phyloP scores from a whole-genome alignment of 1,140 invertebrate species.

The Drosophila trapezifrons region DNA sequence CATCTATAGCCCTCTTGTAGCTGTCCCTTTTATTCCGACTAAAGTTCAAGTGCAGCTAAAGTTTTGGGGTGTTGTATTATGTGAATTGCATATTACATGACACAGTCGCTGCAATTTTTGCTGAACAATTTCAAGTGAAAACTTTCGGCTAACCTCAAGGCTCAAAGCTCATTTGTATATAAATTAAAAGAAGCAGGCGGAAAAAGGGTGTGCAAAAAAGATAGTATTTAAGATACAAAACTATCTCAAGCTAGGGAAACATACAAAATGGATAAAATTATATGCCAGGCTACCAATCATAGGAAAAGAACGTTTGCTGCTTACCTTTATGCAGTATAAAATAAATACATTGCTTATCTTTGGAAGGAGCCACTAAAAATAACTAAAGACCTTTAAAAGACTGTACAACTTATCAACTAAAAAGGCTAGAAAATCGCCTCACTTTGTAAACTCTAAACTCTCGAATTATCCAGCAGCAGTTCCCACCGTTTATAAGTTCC shows the following conservation, averaged over 20 bases:
- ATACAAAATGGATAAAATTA: neutral
- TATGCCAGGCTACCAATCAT: too few relatives aligned
- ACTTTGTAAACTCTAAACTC: neutral
- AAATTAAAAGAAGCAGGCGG: constrained; percentile 53
- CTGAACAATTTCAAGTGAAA: constrained; percentile 64
- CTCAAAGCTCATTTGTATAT: constrained; percentile 72
- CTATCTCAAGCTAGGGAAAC: neutral
- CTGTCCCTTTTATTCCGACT: constrained; percentile 3
- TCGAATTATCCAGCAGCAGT: neutral
- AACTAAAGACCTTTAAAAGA: too few relatives aligned
- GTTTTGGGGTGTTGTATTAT: constrained; percentile 64
- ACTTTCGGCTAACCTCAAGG: constrained; percentile 63
- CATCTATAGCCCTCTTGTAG: neutral
- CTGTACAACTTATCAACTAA: too few relatives aligned
- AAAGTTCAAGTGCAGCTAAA: constrained; percentile 80
- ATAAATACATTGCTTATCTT: too few relatives aligned
- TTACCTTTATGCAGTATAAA: too few relatives aligned
- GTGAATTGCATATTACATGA: constrained; percentile 74
- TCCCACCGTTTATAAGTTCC: neutral
- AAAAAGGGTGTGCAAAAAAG: neutral
- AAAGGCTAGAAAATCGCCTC: too few relatives aligned
- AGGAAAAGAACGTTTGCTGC: too few relatives aligned
- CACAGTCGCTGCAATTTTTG: constrained; percentile 59
- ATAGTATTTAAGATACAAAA: neutral
- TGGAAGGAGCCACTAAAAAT: too few relatives aligned